Conservation (phyloP, 2,113 vertebrate genomes). For the Psettodes erumei region DNA sequence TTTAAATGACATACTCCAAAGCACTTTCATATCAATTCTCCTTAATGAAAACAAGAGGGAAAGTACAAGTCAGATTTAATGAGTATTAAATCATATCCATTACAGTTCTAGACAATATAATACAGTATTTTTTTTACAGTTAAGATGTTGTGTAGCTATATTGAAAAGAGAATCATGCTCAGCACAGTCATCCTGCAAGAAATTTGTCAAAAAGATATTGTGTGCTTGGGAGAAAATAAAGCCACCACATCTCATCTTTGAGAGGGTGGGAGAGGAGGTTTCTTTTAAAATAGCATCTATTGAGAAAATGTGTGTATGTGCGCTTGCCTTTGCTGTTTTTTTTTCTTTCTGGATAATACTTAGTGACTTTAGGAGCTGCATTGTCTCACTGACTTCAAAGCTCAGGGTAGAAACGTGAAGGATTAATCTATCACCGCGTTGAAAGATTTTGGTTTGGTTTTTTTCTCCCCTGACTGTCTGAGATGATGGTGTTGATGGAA, state of each 20-base stretch:
- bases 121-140: conserved; percentile 29
- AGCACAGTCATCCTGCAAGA: conserved; percentile 45
- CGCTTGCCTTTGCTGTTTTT: conserved; percentile 10
- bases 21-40: conserved; percentile 42
- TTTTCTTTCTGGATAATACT: conserved; percentile 33
- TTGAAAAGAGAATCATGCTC: conserved; percentile 40
- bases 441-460: conserved; percentile 34
- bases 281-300: conserved; percentile 30
- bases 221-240: conserved; percentile 54
- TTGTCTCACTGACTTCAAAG: conserved; percentile 58
- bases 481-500: conserved; percentile 51
- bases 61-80: conserved; percentile 43
- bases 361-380: conserved; percentile 22
- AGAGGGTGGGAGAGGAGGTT: conserved; percentile 12
- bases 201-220: conserved; percentile 49
- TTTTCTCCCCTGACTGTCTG: conserved; percentile 57
- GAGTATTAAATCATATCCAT: conserved; percentile 45
- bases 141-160: conserved; percentile 12
- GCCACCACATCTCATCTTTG: conserved; percentile 58
- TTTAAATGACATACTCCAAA: conserved; percentile 63
- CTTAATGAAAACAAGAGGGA: conserved; percentile 54
- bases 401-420: conserved; percentile 42
- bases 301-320: conserved; percentile 24
- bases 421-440: conserved; percentile 45
- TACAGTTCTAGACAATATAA: conserved; percentile 13